Evolutionary conservation across 1,140 invertebrate genomes (phyloP).

Genomic region (Musca domestica): DNA sequence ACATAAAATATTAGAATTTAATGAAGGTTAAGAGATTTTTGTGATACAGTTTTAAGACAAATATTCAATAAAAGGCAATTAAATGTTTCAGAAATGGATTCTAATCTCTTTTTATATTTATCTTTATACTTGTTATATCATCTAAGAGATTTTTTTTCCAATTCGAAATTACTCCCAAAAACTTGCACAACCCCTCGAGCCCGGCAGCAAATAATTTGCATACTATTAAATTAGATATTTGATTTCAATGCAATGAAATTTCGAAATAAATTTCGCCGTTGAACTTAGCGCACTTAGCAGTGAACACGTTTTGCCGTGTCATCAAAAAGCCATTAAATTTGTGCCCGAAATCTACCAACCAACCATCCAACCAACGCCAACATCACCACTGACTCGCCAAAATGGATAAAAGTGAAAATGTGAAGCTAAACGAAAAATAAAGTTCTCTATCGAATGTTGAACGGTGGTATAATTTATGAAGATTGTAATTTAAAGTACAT

Average conservation of each 20-base stretch:
- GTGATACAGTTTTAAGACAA: too few species aligned
- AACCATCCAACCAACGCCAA: not conserved
- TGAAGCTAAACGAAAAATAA: not conserved
- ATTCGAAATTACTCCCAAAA: too few species aligned
- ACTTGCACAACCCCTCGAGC: too few species aligned
- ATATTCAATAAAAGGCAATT: too few species aligned
- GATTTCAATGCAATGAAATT: not conserved
- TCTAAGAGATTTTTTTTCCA: too few species aligned
- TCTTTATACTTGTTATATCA: too few species aligned
- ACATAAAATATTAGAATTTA: too few species aligned
- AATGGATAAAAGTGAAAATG: not conserved
- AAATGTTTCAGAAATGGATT: too few species aligned
- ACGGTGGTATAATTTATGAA: constrained; percentile 6
- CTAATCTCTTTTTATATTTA: too few species aligned
- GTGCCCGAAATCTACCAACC: not conserved
- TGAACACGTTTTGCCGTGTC: constrained; percentile 10
- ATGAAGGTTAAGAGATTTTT: too few species aligned
- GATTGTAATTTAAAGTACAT: constrained; percentile 27
- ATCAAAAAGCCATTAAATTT: constrained; percentile 29
- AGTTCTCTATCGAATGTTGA: constrained; percentile 1
- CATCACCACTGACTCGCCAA: not conserved
- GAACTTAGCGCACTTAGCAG: too few species aligned
- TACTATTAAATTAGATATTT: constrained; percentile 15
- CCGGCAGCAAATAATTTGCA: not conserved
- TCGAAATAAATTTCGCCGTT: not conserved